Conservation (phyloP, 2,113 vertebrate species). For the Anarhynchus alexandrinus region DNA sequence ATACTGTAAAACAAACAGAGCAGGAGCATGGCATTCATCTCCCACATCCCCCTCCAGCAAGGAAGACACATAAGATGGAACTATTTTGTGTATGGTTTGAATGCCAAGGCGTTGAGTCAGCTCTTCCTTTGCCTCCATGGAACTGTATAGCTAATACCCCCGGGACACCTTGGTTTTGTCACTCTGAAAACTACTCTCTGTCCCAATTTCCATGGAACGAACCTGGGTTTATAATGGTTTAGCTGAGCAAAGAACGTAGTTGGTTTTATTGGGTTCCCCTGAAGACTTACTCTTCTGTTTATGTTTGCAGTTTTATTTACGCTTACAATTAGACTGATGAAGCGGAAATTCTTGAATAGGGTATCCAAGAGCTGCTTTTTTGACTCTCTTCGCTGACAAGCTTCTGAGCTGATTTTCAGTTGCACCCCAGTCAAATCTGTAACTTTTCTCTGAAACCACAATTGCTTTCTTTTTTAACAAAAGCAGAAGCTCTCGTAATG, state of each 20-base stretch:
- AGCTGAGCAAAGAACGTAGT: neutral
- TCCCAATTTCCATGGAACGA: neutral
- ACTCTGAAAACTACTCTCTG: neutral
- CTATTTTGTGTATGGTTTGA: constrained; percentile 10
- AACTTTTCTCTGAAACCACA: neutral
- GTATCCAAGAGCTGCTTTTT: neutral
- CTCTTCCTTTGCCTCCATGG: neutral
- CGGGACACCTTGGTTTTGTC: neutral
- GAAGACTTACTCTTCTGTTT: neutral
- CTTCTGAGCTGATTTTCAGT: neutral
- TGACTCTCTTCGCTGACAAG: neutral
- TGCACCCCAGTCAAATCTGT: neutral
- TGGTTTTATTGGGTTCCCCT: neutral
- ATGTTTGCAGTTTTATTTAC: neutral
- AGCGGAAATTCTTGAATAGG: neutral
- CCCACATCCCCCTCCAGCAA: neutral
- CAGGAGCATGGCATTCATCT: neutral
- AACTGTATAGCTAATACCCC: neutral
- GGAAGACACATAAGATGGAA: neutral
- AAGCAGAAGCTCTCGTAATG: neutral
- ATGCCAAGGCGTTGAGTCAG: constrained; percentile 8
- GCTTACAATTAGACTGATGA: neutral
- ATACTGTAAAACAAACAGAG: constrained; percentile 2
- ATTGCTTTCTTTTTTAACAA: neutral
- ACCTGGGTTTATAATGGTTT: neutral